Percentiles rank a stretch among this genome's conserved stretches.
phyloP scores from a whole-genome alignment of 2,797 vertebrate species.

The Heliangelus exortis region DNA sequence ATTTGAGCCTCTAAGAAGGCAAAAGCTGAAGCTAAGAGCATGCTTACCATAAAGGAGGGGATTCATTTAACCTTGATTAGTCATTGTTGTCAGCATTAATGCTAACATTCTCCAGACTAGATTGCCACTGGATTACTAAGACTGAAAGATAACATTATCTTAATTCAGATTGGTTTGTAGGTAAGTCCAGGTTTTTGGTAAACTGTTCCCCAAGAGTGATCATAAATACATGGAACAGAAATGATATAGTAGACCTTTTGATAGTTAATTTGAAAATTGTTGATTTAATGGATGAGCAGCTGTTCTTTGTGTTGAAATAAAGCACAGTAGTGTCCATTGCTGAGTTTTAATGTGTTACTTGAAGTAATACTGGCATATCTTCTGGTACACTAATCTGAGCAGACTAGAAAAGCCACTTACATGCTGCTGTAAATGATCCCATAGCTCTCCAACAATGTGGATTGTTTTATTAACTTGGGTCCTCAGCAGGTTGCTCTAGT shows the following conservation, averaged over 20 bases:
- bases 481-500: conserved; percentile 2
- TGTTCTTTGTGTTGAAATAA: conserved; percentile 78
- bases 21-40: conserved; percentile 68
- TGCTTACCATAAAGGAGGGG: conserved; percentile 65
- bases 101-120: conserved; percentile 77
- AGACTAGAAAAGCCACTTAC: conserved; percentile 72
- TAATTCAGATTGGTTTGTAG: conserved; percentile 53
- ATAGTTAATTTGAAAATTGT: conserved; percentile 57
- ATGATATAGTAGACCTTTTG: conserved; percentile 54
- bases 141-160: conserved; percentile 57
- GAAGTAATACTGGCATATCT: conserved; percentile 74
- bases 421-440: conserved; percentile 56
- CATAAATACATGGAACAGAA: conserved; percentile 62
- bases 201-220: conserved; percentile 57
- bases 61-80: conserved; percentile 71
- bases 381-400: conserved; percentile 74
- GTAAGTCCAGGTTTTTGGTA: conserved; percentile 59
- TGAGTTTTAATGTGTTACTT: conserved; percentile 72
- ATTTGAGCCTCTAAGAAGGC: conserved; percentile 39
- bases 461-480: not conserved
- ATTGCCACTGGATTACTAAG: conserved; percentile 57
- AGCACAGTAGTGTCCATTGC: conserved; percentile 72
- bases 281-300: conserved; percentile 64
- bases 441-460: conserved; percentile 32
- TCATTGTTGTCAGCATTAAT: conserved; percentile 66